Base-by-base conservation (phyloP, 2,797 vertebrate species). In the Coreius guichenoti region DNA sequence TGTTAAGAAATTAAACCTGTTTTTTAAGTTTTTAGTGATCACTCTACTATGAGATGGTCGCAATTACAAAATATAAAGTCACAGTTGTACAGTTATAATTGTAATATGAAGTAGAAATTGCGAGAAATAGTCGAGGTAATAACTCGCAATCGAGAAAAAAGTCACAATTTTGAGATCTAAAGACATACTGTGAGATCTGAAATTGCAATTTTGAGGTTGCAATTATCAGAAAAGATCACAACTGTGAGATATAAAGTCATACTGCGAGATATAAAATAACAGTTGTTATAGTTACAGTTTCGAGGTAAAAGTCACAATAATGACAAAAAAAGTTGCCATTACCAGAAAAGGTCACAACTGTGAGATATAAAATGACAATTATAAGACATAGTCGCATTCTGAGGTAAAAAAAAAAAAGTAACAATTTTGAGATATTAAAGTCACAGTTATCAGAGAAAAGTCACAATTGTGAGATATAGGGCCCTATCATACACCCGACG, bases 341-440 rank as follows among this genome's bases (percentile, higher is more conserved):
- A 2, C 33, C 31, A 68, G 65, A 21, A 36, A 33, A 69, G 8
- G 17, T 67, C 63, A 19, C 29, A 19, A 36, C 9, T 39, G 9
- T 43, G 68, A 16, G 43, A 73, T 49, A 49, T 74, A 21, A 51
- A 75, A 51, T 75, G 11, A 51, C 16, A 74, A 49, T 74, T 73
- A 13, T 73, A 3, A 49, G 8, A 47, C 4, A 72, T 14, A 5
- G 21, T 11, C 0, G 1, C 7, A 47, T 74, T 49, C 8, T 5
- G 26, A 54, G 8, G 8, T 73, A 26, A 12, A 47, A 47, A 54
- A 14, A 63, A 5, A 5, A 1, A 23, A 26, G 6, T n/a, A 6
- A 7, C 21, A 72, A 14, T 8, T 29, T 0, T 47, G n/a, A 73
- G n/a, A 26, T 65, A 31, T 29, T 31, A 26, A 26, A 26, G 12